Percentiles rank a stretch among this genome's conserved stretches.
Conservation (phyloP, 92 coral and sea anemone genomes). For the Chrysogorgia sp. region DNA sequence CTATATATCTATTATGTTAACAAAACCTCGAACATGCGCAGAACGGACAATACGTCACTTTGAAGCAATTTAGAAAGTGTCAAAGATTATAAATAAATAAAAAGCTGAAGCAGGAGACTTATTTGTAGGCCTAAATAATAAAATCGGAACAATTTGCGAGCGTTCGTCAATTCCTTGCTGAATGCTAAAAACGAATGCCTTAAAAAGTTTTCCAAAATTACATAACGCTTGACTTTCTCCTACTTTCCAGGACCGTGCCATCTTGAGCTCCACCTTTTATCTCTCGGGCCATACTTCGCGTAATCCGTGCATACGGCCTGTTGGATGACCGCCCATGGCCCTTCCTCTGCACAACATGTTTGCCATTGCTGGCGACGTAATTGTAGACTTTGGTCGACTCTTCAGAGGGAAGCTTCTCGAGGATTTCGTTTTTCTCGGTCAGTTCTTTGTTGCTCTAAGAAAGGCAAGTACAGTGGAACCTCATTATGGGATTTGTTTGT, state of each 20-base stretch:
- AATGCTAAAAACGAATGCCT: background rate
- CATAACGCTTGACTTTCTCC: background rate
- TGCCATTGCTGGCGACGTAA: constrained; percentile 79
- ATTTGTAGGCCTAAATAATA: no score
- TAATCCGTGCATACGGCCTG: background rate
- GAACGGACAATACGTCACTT: no score
- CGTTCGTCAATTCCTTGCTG: no score
- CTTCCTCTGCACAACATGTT: constrained; percentile 50
- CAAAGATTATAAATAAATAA: no score
- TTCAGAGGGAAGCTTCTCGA: constrained; percentile 87
- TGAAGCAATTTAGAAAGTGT: no score
- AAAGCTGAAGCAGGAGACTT: no score
- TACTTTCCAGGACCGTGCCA: background rate
- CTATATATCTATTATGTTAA: no score
- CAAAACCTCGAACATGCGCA: no score
- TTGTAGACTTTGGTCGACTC: constrained; percentile 80
- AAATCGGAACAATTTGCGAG: no score
- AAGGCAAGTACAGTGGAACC: no score
- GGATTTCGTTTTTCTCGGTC: constrained; percentile 34
- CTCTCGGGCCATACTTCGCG: constrained; percentile 42
- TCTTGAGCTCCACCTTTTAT: background rate
- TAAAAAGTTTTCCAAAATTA: background rate
- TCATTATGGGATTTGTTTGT: no score
- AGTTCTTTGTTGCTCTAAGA: constrained; percentile 14
- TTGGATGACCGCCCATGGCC: constrained; percentile 15